A percentile compares a stretch with the other conserved stretches of the same genome.
Evolutionary conservation across 2,888 invertebrate genomes (phyloP).

Genomic region (Drosophila anceps): DNA sequence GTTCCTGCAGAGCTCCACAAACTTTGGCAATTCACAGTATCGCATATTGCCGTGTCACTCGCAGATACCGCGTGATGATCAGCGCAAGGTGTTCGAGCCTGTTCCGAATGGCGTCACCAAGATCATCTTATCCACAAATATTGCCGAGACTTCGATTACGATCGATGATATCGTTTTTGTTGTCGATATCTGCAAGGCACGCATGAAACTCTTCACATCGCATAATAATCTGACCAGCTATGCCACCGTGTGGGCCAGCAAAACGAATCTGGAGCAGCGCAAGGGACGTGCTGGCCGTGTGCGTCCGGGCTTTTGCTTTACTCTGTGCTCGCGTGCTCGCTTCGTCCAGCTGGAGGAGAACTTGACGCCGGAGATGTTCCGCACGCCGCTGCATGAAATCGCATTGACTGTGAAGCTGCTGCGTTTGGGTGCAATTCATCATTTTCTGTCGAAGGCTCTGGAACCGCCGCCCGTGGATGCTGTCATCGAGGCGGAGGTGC

Average conservation of each 20-base stretch:
- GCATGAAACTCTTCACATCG: conserved; percentile 98
- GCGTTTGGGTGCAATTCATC: conserved; percentile 95
- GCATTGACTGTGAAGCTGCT: conserved; percentile 95
- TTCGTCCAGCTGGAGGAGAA: conserved; percentile 93
- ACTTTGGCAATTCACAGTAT: conserved; percentile 90
- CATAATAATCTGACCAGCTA: conserved; percentile 99
- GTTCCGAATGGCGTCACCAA: conserved; percentile 94
- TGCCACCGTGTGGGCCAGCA: conserved; percentile 98
- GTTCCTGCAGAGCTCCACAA: conserved; percentile 90
- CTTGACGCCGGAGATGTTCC: conserved; percentile 98
- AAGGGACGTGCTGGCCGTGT: conserved; percentile 97
- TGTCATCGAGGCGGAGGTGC: conserved; percentile 98
- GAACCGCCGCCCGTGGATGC: conserved; percentile 99
- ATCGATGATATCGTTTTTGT: conserved; percentile 99
- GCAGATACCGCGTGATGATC: conserved; percentile 97
- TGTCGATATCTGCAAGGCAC: conserved; percentile 98
- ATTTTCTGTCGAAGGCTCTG: conserved; percentile 97
- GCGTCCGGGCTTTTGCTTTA: conserved; percentile 96
- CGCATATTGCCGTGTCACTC: conserved; percentile 97
- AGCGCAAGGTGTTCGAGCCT: conserved; percentile 95
- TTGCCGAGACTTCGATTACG: conserved; percentile 99
- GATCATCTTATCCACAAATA: conserved; percentile 98
- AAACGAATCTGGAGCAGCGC: conserved; percentile 96
- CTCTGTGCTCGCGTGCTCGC: conserved; percentile 93
- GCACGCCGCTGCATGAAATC: conserved; percentile 97